These are phyloP conservation scores for Drosophila diplacantha DNA, from an alignment of 2,888 invertebrate species.

Conservation along the genomic window DNA sequence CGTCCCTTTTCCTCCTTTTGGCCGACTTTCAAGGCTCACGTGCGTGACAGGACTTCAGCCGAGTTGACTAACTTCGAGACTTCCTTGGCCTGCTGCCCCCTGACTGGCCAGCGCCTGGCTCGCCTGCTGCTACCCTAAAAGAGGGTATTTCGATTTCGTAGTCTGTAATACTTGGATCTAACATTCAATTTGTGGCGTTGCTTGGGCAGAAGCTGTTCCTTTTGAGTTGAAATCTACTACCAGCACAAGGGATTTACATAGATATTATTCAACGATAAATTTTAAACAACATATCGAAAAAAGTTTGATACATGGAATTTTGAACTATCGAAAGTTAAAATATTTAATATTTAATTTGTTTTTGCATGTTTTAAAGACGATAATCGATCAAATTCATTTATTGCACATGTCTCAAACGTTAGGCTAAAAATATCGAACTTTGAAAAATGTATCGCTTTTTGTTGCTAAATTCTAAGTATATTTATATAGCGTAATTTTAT, in stretches of 20 bases:
- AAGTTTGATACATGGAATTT: neutral
- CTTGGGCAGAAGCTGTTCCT: neutral
- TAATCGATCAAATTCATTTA: neutral
- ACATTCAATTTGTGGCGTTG: neutral
- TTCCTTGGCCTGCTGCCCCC: neutral
- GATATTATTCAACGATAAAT: neutral
- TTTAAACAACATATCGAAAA: neutral
- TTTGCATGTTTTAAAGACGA: neutral
- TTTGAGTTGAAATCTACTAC: neutral
- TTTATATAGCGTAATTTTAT: no score
- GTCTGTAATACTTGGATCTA: neutral
- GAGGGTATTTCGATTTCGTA: neutral
- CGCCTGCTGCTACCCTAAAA: neutral
- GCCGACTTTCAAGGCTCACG: conserved; percentile 20
- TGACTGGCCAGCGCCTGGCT: neutral
- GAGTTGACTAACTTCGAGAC: conserved; percentile 29
- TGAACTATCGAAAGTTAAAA: neutral
- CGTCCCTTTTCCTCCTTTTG: neutral
- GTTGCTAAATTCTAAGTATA: no score
- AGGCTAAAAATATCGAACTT: no score
- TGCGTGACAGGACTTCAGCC: conserved; percentile 56
- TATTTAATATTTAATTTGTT: neutral
- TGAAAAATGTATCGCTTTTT: no score
- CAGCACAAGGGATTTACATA: neutral
- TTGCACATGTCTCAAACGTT: no score